Evolutionary conservation across 1,140 invertebrate species (phyloP), one percentile per base, ranked within the genome.

Genomic region (Drosophila cardini): DNA sequence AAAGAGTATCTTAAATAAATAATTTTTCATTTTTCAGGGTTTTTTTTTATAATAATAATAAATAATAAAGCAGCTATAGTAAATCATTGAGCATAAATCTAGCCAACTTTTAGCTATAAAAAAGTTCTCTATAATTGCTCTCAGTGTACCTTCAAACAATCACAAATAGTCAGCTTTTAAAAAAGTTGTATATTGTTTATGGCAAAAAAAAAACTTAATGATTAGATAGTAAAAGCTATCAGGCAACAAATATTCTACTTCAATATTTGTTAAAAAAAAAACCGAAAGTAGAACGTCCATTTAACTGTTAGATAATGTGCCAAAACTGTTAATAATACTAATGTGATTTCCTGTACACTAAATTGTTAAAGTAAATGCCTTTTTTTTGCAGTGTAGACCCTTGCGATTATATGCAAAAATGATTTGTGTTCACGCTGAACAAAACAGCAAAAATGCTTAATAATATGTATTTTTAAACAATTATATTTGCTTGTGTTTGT

Each of bases 391-490:
- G 63, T 61, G 76, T 46, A 71, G 18, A 65, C 32, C 48, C 53
- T 34, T 67, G 72, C 46, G 80, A 80, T 77, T 80, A 70, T 62
- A 63, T 73, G 64, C 74, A 65, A 64, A 64, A 80, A 73, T 26
- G 21, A 26, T 61, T 50, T 64, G 21, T 38, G 15, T 64, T 64
- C 69, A 72, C 69, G 69, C 69, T 68, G 68, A 67, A 42, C 46
- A 72, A 67, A 53, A 36, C 38, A 72, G 43, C 43, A 57, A 72
- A 65, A 57, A 58, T 58, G 55, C 55, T 61, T 34, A 72, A 57
- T 64, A 42, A 68, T 30, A 36, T 36, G n/a, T 11, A 62, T 62
- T 62, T 40, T 26, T 13, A 11, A 0, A 11, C 10, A 13, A 13
- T 3, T 36, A 21, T 30, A 18, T 38, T 5, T 30, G 60, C 16